phyloP scores from a whole-genome alignment of 1,140 invertebrate genomes.

The Trichonephila inaurata region DNA sequence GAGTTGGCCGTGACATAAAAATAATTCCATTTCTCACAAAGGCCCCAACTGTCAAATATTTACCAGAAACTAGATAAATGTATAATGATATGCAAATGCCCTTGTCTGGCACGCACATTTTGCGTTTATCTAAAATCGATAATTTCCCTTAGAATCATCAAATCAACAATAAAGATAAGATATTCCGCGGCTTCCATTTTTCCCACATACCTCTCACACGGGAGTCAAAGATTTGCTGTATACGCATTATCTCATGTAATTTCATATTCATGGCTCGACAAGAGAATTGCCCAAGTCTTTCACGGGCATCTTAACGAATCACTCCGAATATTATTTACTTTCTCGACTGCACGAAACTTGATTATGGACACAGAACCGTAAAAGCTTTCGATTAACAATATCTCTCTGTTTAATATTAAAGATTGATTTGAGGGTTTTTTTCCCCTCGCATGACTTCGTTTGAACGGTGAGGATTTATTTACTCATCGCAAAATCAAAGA shows the following conservation, averaged over 20 bases:
- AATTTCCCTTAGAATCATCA: slow-evolving; percentile 64
- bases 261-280: slow-evolving; percentile 5
- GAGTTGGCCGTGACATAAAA: slow-evolving; percentile 58
- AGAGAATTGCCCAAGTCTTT: neutral
- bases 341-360: neutral
- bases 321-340: slow-evolving; percentile 4
- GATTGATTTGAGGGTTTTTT: no score
- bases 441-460: no score
- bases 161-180: slow-evolving; percentile 69
- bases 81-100: slow-evolving; percentile 71
- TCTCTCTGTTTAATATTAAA: no score
- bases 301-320: neutral
- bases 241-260: slow-evolving; percentile 12
- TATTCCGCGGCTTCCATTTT: slow-evolving; percentile 19
- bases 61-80: slow-evolving; percentile 71
- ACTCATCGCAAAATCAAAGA: no score
- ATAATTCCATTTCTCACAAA: slow-evolving; percentile 61
- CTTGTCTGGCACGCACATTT: slow-evolving; percentile 49
- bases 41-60: slow-evolving; percentile 55
- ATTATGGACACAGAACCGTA: neutral
- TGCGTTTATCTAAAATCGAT: slow-evolving; percentile 64
- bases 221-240: neutral
- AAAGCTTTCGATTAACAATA: neutral
- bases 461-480: no score
- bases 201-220: slow-evolving; percentile 14